Percentiles rank a stretch among this genome's conserved stretches.
Conservation (phyloP, 2,888 invertebrate genomes). For the Sussaba pulchella region DNA sequence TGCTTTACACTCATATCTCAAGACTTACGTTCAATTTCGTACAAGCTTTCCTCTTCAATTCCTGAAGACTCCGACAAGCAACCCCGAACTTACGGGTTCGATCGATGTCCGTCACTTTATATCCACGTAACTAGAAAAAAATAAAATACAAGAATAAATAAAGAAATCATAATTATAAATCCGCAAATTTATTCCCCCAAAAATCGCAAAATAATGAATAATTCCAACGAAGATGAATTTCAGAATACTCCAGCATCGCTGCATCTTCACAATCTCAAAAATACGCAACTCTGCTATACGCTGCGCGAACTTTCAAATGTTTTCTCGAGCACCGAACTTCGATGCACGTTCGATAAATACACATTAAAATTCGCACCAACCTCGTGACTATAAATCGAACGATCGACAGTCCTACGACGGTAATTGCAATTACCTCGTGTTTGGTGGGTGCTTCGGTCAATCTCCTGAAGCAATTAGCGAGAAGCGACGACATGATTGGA, state of each 20-base stretch:
- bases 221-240: background rate
- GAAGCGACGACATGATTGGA: conserved; percentile 66
- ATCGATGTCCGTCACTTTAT: conserved; percentile 90
- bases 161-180: conserved; percentile 12
- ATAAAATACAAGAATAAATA: background rate
- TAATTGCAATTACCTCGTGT: conserved; percentile 68
- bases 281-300: background rate
- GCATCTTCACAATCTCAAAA: background rate
- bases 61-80: conserved; percentile 88
- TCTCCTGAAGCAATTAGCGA: conserved; percentile 70
- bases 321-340: background rate
- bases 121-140: conserved; percentile 86
- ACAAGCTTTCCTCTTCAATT: conserved; percentile 89
- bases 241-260: conserved; percentile 1
- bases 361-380: conserved; percentile 14
- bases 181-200: background rate
- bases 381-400: background rate
- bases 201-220: background rate
- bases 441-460: conserved; percentile 64
- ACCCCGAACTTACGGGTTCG: conserved; percentile 90
- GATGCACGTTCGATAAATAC: no score
- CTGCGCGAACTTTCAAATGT: conserved; percentile 43
- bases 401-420: conserved; percentile 8
- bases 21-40: conserved; percentile 87
- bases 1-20: background rate